Base-by-base conservation (phyloP, 1,140 invertebrate species). In the Steinernema khuongi region DNA sequence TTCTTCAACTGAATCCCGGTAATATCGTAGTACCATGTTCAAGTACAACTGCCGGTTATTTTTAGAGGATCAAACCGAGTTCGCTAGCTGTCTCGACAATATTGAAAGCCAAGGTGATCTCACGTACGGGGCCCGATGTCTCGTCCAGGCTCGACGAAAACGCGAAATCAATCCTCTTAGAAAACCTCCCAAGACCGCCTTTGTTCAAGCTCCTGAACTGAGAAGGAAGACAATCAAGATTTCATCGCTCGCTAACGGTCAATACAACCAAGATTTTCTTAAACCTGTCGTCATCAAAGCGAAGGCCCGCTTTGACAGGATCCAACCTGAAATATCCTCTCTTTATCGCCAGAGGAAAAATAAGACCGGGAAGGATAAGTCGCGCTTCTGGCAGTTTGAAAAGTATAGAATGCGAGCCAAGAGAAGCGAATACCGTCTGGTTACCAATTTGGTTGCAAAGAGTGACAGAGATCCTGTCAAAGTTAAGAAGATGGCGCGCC, bases 391-490 rank as follows among this genome's bases (percentile, higher is more conserved):
- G 50, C 4, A n/a, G 4, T 60, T 60, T 22, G 26, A 60, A 22
- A 60, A 7, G 26, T 22, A 22, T 2, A 14, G 50, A 17, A 4
- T 4, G 4, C 50, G 50, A 7, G 50, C 26, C 7, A 60, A 60
- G 50, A 14, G 50, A 14, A 60, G 50, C 26, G 50, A 60, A 60
- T 60, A 60, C 26, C 50, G 50, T 22, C 50, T 60, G 4, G 11
- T 60, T 2, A 60, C 50, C 4, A 60, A 60, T 60, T 60, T 22
- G 11, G 50, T 60, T 26, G 26, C 50, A 4, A 60, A 71, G 32
- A 32, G 44, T 26, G 70, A 71, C 70, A 7, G 29, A 11, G 70
- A 71, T n/a, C 1, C 28, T 71, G 26, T 71, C 22, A n/a, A 30
- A 29, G 32, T 71, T 11, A 71, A 36, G 19, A 68, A n/a, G 31